phyloP scores from a whole-genome alignment of 2,113 vertebrate species.

The Cricetomys ansorgei region DNA sequence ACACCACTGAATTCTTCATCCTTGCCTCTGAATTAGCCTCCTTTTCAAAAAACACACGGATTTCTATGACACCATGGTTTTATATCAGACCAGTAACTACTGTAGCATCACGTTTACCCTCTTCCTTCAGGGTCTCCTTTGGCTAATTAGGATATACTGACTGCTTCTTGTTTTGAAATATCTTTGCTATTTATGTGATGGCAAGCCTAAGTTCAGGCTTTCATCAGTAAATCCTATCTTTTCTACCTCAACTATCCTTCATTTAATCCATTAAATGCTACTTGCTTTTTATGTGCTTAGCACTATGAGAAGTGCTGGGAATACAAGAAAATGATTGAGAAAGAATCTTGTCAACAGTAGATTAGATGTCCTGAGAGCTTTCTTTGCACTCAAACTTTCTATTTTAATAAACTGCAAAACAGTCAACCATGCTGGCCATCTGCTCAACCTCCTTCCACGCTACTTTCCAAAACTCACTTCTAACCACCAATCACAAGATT shows the following conservation, averaged over 20 bases:
- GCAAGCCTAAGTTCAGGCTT: not conserved
- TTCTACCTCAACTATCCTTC: not conserved
- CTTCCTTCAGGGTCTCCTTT: not conserved
- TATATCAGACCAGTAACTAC: not conserved
- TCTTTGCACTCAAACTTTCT: not conserved
- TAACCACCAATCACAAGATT: not conserved
- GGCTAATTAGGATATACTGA: not conserved
- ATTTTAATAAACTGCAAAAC: slow-evolving; percentile 10
- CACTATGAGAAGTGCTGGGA: not conserved
- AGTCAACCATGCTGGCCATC: not conserved
- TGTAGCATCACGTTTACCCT: not conserved
- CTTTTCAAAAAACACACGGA: slow-evolving; percentile 14
- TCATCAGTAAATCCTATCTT: not conserved
- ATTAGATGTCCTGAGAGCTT: not conserved
- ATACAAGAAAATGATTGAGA: slow-evolving; percentile 1
- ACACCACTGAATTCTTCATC: not conserved
- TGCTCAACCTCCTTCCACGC: not conserved
- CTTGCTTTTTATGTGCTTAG: not conserved
- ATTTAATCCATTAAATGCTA: not conserved
- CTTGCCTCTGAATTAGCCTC: not conserved
- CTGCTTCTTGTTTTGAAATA: not conserved
- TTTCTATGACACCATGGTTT: slow-evolving; percentile 8
- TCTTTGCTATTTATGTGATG: not conserved
- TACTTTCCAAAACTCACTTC: not conserved
- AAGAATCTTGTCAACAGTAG: not conserved